Evolutionary conservation across 2,113 vertebrate species (phyloP).

Genomic region (Tor tambroides): DNA sequence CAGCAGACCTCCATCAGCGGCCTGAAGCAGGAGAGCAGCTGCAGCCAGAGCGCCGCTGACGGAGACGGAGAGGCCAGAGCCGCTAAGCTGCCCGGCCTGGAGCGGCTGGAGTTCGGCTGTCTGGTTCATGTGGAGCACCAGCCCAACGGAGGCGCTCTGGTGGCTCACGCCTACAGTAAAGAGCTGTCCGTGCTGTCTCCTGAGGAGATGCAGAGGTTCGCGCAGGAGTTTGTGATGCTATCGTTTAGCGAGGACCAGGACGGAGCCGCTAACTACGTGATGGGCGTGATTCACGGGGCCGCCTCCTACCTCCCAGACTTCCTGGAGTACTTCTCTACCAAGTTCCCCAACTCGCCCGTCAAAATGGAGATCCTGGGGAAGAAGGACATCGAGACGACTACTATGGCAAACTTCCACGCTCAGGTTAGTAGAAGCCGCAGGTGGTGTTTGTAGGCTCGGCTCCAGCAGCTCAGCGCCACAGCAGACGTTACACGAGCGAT

Average conservation of each 20-base stretch:
- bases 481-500: no score
- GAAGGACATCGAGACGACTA: slow-evolving; percentile 99
- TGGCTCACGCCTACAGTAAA: slow-evolving; percentile 90
- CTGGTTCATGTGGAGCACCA: slow-evolving; percentile 95
- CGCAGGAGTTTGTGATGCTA: slow-evolving; percentile 92
- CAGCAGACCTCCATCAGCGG: slow-evolving; percentile 53
- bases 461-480: no score
- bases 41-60: no score
- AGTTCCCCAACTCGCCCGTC: slow-evolving; percentile 95
- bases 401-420: slow-evolving; percentile 96
- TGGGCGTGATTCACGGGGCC: slow-evolving; percentile 96
- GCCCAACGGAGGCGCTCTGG: slow-evolving; percentile 94
- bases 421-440: slow-evolving; percentile 95
- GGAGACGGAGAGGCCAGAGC: slow-evolving; percentile 76
- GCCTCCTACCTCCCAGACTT: slow-evolving; percentile 95
- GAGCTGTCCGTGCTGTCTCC: slow-evolving; percentile 90
- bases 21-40: slow-evolving; percentile 54
- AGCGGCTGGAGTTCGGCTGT: slow-evolving; percentile 87
- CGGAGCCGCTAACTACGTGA: slow-evolving; percentile 92
- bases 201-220: slow-evolving; percentile 91
- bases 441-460: no score
- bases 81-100: slow-evolving; percentile 79
- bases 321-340: slow-evolving; percentile 97
- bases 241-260: slow-evolving; percentile 92
- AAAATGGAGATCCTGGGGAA: slow-evolving; percentile 99